These are phyloP conservation scores for Nymphalis polychloros DNA, from an alignment of 2,888 invertebrate species.

Conservation along the genomic window DNA sequence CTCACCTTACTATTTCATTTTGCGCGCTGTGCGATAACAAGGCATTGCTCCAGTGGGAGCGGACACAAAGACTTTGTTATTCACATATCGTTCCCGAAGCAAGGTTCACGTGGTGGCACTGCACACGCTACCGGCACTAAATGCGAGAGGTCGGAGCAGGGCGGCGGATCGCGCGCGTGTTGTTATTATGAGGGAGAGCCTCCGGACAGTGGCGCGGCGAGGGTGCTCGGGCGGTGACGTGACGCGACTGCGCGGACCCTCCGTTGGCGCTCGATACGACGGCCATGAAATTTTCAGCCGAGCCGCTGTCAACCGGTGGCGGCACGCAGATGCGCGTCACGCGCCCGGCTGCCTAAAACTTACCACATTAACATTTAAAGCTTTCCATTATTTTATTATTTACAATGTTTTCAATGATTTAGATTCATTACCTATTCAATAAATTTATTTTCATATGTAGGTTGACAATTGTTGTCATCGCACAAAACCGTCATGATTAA, in stretches of 20 bases:
- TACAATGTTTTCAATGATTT: neutral
- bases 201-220: constrained; percentile 54
- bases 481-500: neutral
- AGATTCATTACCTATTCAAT: neutral
- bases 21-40: constrained; percentile 58
- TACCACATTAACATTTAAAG: constrained; percentile 19
- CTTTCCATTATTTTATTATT: constrained; percentile 6
- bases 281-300: constrained; percentile 80
- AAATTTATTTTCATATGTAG: neutral
- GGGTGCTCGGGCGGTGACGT: constrained; percentile 57
- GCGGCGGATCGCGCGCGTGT: constrained; percentile 57
- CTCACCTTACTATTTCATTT: constrained; percentile 80
- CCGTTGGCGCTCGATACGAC: constrained; percentile 73
- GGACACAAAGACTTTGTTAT: constrained; percentile 55
- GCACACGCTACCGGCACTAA: constrained; percentile 55
- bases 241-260: constrained; percentile 69
- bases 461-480: neutral
- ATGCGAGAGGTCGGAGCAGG: constrained; percentile 44
- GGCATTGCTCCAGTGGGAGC: constrained; percentile 61
- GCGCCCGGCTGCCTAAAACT: constrained; percentile 42
- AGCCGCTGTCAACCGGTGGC: constrained; percentile 74
- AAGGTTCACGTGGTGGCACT: constrained; percentile 58
- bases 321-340: constrained; percentile 64
- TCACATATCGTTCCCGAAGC: constrained; percentile 58
- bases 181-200: constrained; percentile 50